Base-by-base conservation (phyloP, 2,888 invertebrate genomes). In the Podotricha telesiphe region DNA sequence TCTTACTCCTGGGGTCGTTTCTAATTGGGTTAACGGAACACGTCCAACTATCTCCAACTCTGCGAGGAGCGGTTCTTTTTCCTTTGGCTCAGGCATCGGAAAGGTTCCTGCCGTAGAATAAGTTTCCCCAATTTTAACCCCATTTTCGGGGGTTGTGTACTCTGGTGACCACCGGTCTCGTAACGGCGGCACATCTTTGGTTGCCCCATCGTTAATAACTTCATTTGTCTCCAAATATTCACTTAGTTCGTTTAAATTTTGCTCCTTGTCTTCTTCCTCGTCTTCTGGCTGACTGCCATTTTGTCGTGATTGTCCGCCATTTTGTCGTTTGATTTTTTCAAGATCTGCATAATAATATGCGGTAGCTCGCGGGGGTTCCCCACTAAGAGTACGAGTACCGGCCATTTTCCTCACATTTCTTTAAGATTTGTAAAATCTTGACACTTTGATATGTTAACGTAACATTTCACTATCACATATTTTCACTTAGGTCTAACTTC, bases 341-440 rank as follows among this genome's bases (percentile, higher is more conserved):
- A 94, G 82, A 74, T 94, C 94, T 0, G 94, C 94, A 83, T 94
- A 95, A 82, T 93, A 93, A 78, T 94, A 93, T 0, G 93, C 92
- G 70, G 94, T 94, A 73, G 94, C 94, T 78, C 94, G 94, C 74
- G 94, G 94, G 15, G 94, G 94, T 82, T 94, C 94, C 58, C 89
- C 91, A 77, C 88, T 86, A 50, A 88, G 80, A 67, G 90, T 88
- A 70, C 93, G 78, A 0, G 80, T 82, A 0, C 85, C 85, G 42
- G 88, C 86, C 83, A 88, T 55, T 76, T 82, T 71, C 68, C 74
- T 74, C 68, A 79, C 75, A 81, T 80, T 74, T 73, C 51, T 11
- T 53, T 42, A 11, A 40, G 1, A 22, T 0, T 45, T 28, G 8
- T 11, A n/a, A 11, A 42, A 11, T 53, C 22, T 53, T 20, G 64